Percentiles rank a stretch among this genome's conserved stretches.
Evolutionary conservation across 2,113 vertebrate genomes (phyloP).

Genomic region (Triplophysa rosa): DNA sequence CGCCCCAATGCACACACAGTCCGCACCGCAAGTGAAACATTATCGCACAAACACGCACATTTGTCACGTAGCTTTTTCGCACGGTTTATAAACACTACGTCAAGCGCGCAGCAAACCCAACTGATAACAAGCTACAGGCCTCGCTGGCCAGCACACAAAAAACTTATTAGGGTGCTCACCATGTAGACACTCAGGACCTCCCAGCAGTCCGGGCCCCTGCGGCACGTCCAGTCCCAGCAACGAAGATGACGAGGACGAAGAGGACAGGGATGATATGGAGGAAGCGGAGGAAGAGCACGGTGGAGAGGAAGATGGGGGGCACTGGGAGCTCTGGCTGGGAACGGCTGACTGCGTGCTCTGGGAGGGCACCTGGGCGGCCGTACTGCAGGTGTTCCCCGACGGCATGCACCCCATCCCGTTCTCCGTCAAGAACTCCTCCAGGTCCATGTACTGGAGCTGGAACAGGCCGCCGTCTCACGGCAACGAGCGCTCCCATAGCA

Average conservation of each 20-base stretch:
- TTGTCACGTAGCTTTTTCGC: neutral
- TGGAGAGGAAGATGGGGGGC: constrained; percentile 71
- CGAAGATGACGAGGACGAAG: constrained; percentile 75
- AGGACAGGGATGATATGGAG: constrained; percentile 75
- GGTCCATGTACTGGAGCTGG: constrained; percentile 82
- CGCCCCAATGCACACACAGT: neutral
- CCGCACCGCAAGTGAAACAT: neutral
- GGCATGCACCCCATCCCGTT: constrained; percentile 79
- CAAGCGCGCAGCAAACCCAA: neutral
- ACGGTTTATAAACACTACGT: neutral
- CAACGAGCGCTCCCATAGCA: constrained; percentile 79
- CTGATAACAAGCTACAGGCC: neutral
- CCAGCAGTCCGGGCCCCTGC: constrained; percentile 69
- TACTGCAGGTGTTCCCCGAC: constrained; percentile 66
- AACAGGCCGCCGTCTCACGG: constrained; percentile 77
- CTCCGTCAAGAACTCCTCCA: constrained; percentile 80
- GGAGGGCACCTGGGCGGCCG: constrained; percentile 75
- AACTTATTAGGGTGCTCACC: constrained; percentile 63
- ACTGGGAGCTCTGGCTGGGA: constrained; percentile 80
- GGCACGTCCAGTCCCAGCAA: constrained; percentile 74
- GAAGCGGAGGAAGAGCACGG: constrained; percentile 71
- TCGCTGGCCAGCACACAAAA: neutral
- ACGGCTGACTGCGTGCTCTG: constrained; percentile 77
- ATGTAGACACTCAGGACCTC: constrained; percentile 72
- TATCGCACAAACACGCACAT: neutral